Conservation (phyloP, 1,140 invertebrate genomes). For the Marisa cornuarietis region DNA sequence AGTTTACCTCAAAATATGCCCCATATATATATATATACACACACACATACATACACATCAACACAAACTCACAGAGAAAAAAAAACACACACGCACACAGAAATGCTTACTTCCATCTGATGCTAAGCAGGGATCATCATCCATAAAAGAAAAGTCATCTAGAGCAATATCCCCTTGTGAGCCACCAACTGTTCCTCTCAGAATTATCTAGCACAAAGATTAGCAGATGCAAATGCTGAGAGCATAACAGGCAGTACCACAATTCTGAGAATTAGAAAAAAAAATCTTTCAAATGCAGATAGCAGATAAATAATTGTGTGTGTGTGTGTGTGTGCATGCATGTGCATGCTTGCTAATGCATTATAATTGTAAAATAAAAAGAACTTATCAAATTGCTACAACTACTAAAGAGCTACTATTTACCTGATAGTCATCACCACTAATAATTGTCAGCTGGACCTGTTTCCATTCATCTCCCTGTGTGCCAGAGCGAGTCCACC, state of each 20-base stretch:
- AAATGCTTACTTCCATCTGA: conserved; percentile 12
- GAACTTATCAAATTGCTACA: background rate
- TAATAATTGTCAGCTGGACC: conserved; percentile 48
- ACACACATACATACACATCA: conserved; percentile 57
- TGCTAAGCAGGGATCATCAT: conserved; percentile 51
- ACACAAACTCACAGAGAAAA: background rate
- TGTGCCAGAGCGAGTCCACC: conserved; percentile 45
- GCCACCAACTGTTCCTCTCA: conserved; percentile 51
- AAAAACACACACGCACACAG: background rate
- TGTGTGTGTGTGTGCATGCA: too few species aligned
- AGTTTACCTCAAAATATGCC: too few species aligned
- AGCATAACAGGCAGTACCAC: background rate
- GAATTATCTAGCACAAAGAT: conserved; percentile 36
- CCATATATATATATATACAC: background rate
- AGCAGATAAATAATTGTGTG: too few species aligned
- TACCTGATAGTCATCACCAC: conserved; percentile 53
- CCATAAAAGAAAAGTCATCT: conserved; percentile 65
- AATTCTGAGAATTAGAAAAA: conserved; percentile 1
- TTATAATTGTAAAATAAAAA: background rate
- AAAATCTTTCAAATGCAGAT: background rate
- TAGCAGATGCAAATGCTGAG: conserved; percentile 12
- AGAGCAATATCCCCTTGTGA: conserved; percentile 60
- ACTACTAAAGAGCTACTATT: conserved; percentile 1
- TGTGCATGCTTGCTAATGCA: background rate
- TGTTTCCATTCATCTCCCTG: conserved; percentile 53